Evolutionary conservation across 2,113 vertebrate genomes (phyloP), one percentile per base, ranked within the genome.

Genomic region (Austrofundulus limnaeus): DNA sequence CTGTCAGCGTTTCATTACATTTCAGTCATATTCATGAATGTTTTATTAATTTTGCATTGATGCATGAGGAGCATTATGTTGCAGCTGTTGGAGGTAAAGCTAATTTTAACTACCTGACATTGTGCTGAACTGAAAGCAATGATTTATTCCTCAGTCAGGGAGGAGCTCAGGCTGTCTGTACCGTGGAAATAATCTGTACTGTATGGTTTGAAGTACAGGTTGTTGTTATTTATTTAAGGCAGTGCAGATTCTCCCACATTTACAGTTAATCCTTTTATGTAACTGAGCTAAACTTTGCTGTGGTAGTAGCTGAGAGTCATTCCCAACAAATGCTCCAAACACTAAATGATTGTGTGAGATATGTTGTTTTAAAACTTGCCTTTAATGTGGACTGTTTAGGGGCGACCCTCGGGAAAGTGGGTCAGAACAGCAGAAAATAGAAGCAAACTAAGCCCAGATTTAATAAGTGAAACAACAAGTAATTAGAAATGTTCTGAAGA

Each of bases 401-500:
- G 7, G 25, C 25, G 7, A 28, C 25, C 7, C 25, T 28, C 14
- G 4, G 0, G 55, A 15, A 83, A 65, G 39, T 82, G 64, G 67
- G 37, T 54, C 73, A 77, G 48, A 57, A 21, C 23, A 61, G n/a
- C 56, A 64, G 46, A 61, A 67, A 57, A 48, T 9, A 59, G 21
- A 64, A 25, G 12, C 31, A 57, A 68, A 8, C 45, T 19, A 34
- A 61, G 14, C 17, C 12, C 11, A 53, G n/a, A 56, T 50, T 58
- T 25, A 66, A 41, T 37, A 70, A 21, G 54, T 59, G 66, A 76
- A 34, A 20, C 34, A 65, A 54, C 37, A 53, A 66, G 62, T 59
- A 80, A 78, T 74, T 74, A 61, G 59, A 73, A 68, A 53, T 0
- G 2, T 47, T 50, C 46, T 20, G 43, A 66, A 25, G 75, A 73